Evolutionary conservation across 64 coral and sea anemone genomes (phyloP).

Genomic region (Orbicella faveolata): DNA sequence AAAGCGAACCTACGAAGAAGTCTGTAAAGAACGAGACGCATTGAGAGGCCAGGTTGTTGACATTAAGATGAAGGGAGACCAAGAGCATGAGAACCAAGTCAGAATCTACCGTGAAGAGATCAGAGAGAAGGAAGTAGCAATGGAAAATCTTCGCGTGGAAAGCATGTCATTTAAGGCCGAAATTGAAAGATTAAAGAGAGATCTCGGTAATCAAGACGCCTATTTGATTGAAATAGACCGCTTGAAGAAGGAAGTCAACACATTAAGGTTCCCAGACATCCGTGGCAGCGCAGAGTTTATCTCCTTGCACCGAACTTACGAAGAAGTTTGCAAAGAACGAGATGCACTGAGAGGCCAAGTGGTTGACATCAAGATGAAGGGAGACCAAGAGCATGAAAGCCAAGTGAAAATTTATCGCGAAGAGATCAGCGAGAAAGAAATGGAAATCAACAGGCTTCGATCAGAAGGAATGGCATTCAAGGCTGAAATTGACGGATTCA

Average conservation of each 20-base stretch:
- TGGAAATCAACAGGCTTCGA: neutral
- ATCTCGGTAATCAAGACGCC: constrained; percentile 10
- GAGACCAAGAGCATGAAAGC: too few relatives aligned
- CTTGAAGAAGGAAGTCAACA: neutral
- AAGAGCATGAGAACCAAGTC: constrained; percentile 17
- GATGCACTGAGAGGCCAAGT: too few relatives aligned
- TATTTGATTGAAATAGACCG: constrained; percentile 23
- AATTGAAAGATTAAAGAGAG: constrained; percentile 3
- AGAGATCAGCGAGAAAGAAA: neutral
- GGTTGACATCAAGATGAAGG: too few relatives aligned
- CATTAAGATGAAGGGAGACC: constrained; percentile 21
- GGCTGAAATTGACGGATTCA: constrained; percentile 29
- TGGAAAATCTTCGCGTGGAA: constrained; percentile 23
- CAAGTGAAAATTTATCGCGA: neutral
- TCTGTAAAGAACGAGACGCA: constrained; percentile 33
- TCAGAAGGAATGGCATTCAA: neutral
- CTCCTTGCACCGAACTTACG: too few relatives aligned
- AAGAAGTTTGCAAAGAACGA: too few relatives aligned
- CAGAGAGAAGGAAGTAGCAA: constrained; percentile 30
- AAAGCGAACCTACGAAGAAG: constrained; percentile 17
- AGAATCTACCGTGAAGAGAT: constrained; percentile 36
- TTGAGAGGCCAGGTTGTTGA: constrained; percentile 29
- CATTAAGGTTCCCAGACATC: too few relatives aligned
- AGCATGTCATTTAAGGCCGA: constrained; percentile 10
- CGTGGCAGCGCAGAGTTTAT: too few relatives aligned